Conservation (phyloP, 2,888 invertebrate genomes). For the Lithophane semibrunnea region DNA sequence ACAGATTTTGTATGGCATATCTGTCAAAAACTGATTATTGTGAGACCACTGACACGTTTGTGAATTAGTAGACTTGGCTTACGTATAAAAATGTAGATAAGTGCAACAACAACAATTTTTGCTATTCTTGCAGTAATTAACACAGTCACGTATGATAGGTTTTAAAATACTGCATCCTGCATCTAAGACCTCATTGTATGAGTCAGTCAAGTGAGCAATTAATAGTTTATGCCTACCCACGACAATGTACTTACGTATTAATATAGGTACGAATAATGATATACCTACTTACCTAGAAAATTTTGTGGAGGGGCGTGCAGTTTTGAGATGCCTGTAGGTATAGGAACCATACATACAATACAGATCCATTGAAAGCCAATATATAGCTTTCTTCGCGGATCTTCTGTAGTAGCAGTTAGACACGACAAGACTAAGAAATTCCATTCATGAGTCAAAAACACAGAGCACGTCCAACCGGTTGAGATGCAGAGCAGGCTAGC, state of each 20-base stretch:
- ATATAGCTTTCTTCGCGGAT: not conserved
- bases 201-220: not conserved
- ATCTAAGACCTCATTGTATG: not conserved
- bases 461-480: not conserved
- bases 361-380: not conserved
- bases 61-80: too few relatives aligned
- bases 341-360: not conserved
- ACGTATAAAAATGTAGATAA: not conserved
- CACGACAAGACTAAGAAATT: not conserved
- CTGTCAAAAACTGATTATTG: too few relatives aligned
- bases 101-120: constrained; percentile 10
- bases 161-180: not conserved
- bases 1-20: too few relatives aligned
- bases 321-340: not conserved
- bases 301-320: too few relatives aligned
- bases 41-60: too few relatives aligned
- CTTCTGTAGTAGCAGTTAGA: not conserved
- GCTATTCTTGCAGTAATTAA: not conserved
- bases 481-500: not conserved
- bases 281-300: too few relatives aligned
- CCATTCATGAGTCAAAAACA: not conserved
- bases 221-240: constrained; percentile 1
- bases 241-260: too few relatives aligned
- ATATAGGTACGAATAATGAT: not conserved
- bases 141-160: not conserved